Conservation (phyloP, 2,113 vertebrate species). For the Brachyhypopomus occidentalis region DNA sequence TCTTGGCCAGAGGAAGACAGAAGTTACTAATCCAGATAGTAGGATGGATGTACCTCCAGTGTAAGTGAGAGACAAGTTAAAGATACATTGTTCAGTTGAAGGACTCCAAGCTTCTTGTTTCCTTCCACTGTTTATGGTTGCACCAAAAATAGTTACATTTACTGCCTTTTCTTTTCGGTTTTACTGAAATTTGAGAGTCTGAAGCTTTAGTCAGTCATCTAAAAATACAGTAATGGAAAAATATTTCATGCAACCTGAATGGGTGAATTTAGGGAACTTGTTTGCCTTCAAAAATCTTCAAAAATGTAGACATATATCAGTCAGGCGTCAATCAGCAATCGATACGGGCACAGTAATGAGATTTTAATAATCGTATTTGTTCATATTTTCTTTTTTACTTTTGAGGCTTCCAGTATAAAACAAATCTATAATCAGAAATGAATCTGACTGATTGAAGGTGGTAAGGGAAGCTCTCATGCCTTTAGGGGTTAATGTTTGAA, state of each 20-base stretch:
- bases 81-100: background rate
- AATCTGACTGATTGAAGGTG: no score
- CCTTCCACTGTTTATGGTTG: background rate
- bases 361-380: background rate
- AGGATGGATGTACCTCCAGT: background rate
- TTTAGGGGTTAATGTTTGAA: no score
- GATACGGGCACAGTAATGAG: background rate
- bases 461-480: no score
- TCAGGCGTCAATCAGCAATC: no score
- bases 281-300: no score
- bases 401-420: no score
- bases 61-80: background rate
- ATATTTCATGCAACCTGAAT: background rate
- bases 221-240: background rate
- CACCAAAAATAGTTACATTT: no score
- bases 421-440: no score
- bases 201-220: background rate
- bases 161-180: no score
- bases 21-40: conserved; percentile 15
- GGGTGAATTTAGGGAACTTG: no score
- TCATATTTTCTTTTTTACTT: background rate
- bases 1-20: conserved; percentile 30
- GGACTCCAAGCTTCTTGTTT: background rate
- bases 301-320: no score
- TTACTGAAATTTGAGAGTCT: background rate